Conservation (phyloP, 2,113 vertebrate genomes). For the Rhinolophus ferrumequinum region DNA sequence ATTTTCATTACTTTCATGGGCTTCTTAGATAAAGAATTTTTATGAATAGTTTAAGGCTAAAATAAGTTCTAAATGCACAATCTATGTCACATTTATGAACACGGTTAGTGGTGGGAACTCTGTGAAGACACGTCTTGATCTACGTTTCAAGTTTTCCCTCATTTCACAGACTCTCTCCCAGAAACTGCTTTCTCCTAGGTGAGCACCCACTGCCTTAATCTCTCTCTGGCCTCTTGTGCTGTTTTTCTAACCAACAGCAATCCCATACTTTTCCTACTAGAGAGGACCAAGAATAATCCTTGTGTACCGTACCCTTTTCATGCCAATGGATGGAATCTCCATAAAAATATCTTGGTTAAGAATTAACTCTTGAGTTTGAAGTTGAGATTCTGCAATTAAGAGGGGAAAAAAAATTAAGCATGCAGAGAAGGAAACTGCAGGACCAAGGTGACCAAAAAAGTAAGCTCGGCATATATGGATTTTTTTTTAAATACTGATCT, state of each 20-base stretch:
- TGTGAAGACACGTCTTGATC: neutral
- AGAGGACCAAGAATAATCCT: neutral
- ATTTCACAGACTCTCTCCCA: neutral
- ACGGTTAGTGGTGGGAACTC: neutral
- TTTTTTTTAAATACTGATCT: neutral
- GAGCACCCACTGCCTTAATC: neutral
- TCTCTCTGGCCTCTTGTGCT: neutral
- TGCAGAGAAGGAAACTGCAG: neutral
- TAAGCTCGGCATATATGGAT: neutral
- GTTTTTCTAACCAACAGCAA: neutral
- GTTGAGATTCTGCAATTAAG: conserved; percentile 44
- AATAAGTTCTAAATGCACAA: neutral
- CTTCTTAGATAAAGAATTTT: neutral
- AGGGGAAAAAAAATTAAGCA: neutral
- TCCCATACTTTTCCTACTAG: neutral
- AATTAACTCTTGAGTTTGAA: neutral
- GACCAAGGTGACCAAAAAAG: neutral
- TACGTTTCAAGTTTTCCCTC: neutral
- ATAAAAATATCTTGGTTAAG: neutral
- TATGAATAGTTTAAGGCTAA: neutral
- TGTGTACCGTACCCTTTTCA: conserved; percentile 43
- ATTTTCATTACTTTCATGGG: neutral
- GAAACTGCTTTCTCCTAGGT: neutral
- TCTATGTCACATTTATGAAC: neutral
- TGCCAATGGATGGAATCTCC: neutral